A percentile compares a stretch with the other conserved stretches of the same genome.
These are phyloP conservation scores for Neoascia interrupta DNA, from an alignment of 2,888 invertebrate genomes.

Conservation along the genomic window DNA sequence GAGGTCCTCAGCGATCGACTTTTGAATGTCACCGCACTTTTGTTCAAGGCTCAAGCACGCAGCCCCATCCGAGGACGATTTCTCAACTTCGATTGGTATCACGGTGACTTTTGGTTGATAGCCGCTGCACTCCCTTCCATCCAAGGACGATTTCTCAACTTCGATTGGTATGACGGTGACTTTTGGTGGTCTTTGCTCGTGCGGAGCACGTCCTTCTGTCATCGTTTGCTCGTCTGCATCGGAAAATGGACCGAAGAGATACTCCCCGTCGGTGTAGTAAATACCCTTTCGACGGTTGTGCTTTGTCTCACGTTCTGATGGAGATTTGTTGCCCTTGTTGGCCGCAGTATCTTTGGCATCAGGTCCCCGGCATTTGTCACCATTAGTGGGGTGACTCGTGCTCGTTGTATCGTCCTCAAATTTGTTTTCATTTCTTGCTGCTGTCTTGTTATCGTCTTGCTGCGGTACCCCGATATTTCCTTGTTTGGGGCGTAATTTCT, in stretches of 20 bases:
- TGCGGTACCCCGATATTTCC: constrained; percentile 42
- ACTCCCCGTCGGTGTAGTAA: constrained; percentile 74
- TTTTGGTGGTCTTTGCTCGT: constrained; percentile 36
- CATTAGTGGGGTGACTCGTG: constrained; percentile 50
- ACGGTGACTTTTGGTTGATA: constrained; percentile 55
- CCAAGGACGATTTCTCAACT: constrained; percentile 39
- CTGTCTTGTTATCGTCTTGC: constrained; percentile 50
- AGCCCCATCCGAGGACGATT: constrained; percentile 46
- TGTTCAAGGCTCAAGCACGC: constrained; percentile 75
- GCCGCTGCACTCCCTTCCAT: constrained; percentile 15
- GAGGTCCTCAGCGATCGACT: constrained; percentile 78
- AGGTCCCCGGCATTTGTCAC: constrained; percentile 57
- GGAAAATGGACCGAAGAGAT: constrained; percentile 72
- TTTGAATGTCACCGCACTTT: constrained; percentile 77
- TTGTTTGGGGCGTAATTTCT: constrained; percentile 64
- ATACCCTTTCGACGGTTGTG: constrained; percentile 70
- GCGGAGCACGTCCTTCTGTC: constrained; percentile 7
- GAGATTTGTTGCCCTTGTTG: constrained; percentile 57
- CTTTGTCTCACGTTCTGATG: constrained; percentile 51
- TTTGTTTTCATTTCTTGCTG: constrained; percentile 68
- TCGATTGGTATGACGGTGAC: constrained; percentile 59
- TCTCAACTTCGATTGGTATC: constrained; percentile 57
- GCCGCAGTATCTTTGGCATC: constrained; percentile 30
- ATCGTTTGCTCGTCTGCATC: not conserved
- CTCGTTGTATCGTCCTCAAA: constrained; percentile 42